Base-by-base conservation (phyloP, 2,888 invertebrate genomes). In the Timandra comae region DNA sequence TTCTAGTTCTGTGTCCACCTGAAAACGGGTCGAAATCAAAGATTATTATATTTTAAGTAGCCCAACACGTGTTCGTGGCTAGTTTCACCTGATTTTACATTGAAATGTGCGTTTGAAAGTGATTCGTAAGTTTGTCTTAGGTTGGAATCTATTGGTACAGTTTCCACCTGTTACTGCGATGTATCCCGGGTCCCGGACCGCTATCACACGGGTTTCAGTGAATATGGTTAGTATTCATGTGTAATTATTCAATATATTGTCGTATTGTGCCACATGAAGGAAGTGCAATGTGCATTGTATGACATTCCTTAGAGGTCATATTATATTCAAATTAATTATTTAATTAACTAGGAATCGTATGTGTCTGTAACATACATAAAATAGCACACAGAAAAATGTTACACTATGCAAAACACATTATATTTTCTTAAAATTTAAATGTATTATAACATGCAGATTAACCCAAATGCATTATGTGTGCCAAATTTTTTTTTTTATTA, bases 161-260 rank as follows among this genome's bases (percentile, higher is more conserved):
- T 59, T 63, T 52, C 55, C 49, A 49, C 52, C 58, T 63, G 53
- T 60, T 72, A 56, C 54, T 43, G 46, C 35, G 40, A 50, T 64
- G 64, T 58, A 61, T 63, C 39, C 35, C 48, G 38, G 41, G 33
- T 55, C 41, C 46, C 57, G 69, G 63, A 65, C 58, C 43, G 52
- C 34, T 47, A 47, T 48, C 46, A 52, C 34, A 29, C 49, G 63
- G 74, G 72, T 73, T 76, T 72, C 75, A 75, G 79, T 80, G 81
- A 60, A 55, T 61, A 71, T 79, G 82, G 84, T 82, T 73, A 34
- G 82, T 81, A 73, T 60, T 27, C 9, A 4, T 11, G 3, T 11
- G 3, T 11, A 24, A 24, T 5, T 16, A 16, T 16, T 16, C 16
- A 16, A 16, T 5, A 6, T 16, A n/a, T n/a, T n/a, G n/a, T n/a